Evolutionary conservation across 2,113 vertebrate species (phyloP), one percentile per base, ranked within the genome.

Genomic region (Trogon melanurus): DNA sequence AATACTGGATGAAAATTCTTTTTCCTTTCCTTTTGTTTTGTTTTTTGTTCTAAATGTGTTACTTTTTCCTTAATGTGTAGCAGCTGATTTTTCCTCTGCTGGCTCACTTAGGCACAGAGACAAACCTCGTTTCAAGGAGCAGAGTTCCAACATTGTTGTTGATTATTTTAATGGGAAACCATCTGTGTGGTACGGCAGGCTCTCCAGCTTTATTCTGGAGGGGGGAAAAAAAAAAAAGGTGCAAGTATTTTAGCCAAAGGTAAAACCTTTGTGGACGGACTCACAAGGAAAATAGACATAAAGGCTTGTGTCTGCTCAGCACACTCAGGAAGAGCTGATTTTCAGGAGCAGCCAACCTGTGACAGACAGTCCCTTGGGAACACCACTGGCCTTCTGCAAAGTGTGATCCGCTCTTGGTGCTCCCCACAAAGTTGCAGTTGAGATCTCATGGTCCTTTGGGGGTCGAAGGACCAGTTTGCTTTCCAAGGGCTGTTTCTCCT

Each of bases 61-160:
- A 93, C 75, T 88, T 95, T 94, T 96, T 86, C 54, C 66, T 94
- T 97, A 96, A 94, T 96, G 53, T 48, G 58, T 92, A 95, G 79
- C 95, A 95, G 96, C 94, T 96, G 95, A 94, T 87, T 91, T 95
- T 91, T 87, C 48, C 62, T 87, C 78, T 58, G 22, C 73, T 88
- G 85, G 72, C 85, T 95, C 61, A 23, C 83, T 88, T 79, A 78
- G 76, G 73, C 88, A 89, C 62, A 85, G 80, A 95, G 76, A 94
- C 91, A 95, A 94, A 80, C 66, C 57, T 89, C 85, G 69, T 95
- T 94, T 93, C 94, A 96, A 95, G 87, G 79, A 95, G 91, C 30
- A 85, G 80, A 88, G 48, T 93, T 95, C 95, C 91, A 95, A 56
- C 76, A 86, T 87, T 95, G 89, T 94, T 96, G 74, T 90, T 92